Evolutionary conservation across 2,888 invertebrate species (phyloP), one percentile per base, ranked within the genome.

Genomic region (Rapana venosa): DNA sequence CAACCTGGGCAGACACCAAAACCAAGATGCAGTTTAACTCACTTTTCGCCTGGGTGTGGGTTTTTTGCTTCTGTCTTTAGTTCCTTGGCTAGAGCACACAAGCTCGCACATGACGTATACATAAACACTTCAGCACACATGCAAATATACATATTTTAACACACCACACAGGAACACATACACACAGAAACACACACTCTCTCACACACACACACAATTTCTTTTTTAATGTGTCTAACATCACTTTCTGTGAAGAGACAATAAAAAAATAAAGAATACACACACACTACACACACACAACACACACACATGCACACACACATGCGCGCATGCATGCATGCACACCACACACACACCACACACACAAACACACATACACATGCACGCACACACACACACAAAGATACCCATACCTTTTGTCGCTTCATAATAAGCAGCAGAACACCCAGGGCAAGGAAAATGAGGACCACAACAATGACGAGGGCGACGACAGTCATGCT

Each of bases 361-460:
- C 15, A 61, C 61, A 61, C 61, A 8, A 22, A 20, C 20, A 61
- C 61, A 61, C 61, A 61, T 13, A 61, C 61, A 61, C 61, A 61
- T 1, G 13, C 61, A 20, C 20, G 13, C 61, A 61, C 61, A 61
- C 61, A 83, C 47, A 83, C 22, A 11, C 47, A 32, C 17, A 20
- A 15, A 11, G 32, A 32, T 81, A 47, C 47, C 47, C 26, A 61
- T 86, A 86, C 86, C 20, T 92, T 91, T 56, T 92, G 92, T 58
- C 91, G 90, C 92, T 93, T 94, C 94, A 94, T 93, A n/a, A 93
- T 89, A 0, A 94, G 13, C 1, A 94, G 11, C 15, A 95, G 90
- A 13, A 93, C 47, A 26, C 93, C 79, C 20, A 94, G 90, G 6
- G 93, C 89, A 0, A 93, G 36, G 56, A 94, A 32, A n/a, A 95